Base-by-base conservation (phyloP, 2,113 vertebrate species). In the Scatophagus argus region DNA sequence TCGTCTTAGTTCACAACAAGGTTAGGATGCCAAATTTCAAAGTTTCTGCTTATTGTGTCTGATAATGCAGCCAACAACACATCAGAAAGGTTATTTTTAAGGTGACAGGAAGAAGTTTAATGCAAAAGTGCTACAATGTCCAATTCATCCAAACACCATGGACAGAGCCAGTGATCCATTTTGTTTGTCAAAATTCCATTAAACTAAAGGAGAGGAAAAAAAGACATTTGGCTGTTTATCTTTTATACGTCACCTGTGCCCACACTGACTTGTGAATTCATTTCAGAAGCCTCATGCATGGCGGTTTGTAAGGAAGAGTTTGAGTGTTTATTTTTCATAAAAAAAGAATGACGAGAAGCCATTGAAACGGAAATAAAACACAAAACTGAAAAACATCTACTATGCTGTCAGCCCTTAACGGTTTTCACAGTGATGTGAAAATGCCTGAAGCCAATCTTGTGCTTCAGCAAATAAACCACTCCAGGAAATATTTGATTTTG, bases 361-460 rank as follows among this genome's bases (percentile, higher is more conserved):
- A 41, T 44, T 71, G 14, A 59, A n/a, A 44, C 2, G 54, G 6
- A 23, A 9, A 74, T n/a, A 72, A 19, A 59, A 34, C 21, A 21
- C 9, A 0, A 47, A 62, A 17, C 11, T 29, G 63, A 55, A 75
- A 70, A 46, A 47, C 38, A 29, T 31, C 10, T 10, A 14, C 51
- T 32, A 11, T 34, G 56, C 44, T 17, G 17, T 55, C 23, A 49
- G 44, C 31, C 52, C 73, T 76, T 19, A 58, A 23, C 49, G 43
- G 13, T 43, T 77, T 83, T 83, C 43, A 88, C 67, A 66, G 38
- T 8, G 25, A 52, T 66, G 52, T 81, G 46, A 89, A 89, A 86
- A 81, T 46, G 27, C 51, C 51, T 36, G 23, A 46, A 61, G 52
- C 41, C 27, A 43, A 4, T 58, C 58, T 55, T 63, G 12, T 56